These are phyloP conservation scores for Dyspetes luteomarginatus DNA, from an alignment of 2,888 invertebrate genomes.

Conservation along the genomic window DNA sequence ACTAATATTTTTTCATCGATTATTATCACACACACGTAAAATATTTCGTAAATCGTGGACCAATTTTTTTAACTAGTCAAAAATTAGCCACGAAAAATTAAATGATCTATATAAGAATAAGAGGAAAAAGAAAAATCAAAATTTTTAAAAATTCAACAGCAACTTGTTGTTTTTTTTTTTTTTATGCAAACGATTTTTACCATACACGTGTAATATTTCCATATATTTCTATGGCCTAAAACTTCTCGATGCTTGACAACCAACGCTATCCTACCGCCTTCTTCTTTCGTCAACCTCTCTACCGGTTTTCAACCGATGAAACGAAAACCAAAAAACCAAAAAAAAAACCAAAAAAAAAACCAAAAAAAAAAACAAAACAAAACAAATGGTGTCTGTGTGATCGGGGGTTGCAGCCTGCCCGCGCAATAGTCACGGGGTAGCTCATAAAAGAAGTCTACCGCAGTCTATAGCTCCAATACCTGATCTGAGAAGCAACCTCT, in stretches of 20 bases:
- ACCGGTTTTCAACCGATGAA: constrained; percentile 77
- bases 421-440: constrained; percentile 94
- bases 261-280: constrained; percentile 81
- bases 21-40: no score
- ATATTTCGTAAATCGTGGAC: no score
- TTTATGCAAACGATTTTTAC: constrained; percentile 64
- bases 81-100: no score
- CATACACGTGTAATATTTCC: constrained; percentile 73
- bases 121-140: constrained; percentile 16
- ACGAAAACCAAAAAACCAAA: constrained; percentile 72
- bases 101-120: no score
- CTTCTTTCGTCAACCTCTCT: constrained; percentile 80
- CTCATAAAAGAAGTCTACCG: constrained; percentile 93
- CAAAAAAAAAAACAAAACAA: constrained; percentile 62
- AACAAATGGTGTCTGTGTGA: constrained; percentile 74
- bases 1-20: constrained; percentile 49
- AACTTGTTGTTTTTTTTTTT: constrained; percentile 45
- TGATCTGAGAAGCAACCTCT: constrained; percentile 90
- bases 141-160: constrained; percentile 51
- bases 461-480: constrained; percentile 94
- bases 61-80: no score
- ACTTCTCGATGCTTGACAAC: constrained; percentile 82
- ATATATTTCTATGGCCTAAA: constrained; percentile 81
- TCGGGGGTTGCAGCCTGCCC: constrained; percentile 85
- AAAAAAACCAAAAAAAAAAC: constrained; percentile 38